Evolutionary conservation across 37 sponge, comb jelly and placozoan species (phyloP).

Genomic region (Hormiphora californensis): DNA sequence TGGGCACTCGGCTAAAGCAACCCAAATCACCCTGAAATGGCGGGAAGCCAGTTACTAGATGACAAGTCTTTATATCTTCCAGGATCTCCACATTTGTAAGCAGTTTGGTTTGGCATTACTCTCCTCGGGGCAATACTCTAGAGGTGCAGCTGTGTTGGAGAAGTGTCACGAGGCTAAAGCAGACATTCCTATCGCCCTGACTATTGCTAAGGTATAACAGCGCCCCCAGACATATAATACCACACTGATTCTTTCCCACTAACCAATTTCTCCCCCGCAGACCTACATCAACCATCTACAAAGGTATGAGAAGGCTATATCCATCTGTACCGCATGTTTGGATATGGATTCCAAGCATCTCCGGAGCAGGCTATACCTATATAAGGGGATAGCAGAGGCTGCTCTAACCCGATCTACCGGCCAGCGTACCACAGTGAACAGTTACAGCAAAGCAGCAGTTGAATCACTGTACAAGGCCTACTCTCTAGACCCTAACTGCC

Average conservation of each 20-base stretch:
- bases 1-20: no score
- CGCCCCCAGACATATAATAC: neutral
- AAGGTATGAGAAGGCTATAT: neutral
- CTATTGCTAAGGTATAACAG: neutral
- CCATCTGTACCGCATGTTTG: conserved; percentile 12
- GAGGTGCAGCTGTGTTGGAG: conserved; percentile 16
- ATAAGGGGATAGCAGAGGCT: conserved; percentile 28
- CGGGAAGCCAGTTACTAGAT: no score
- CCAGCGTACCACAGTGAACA: no score
- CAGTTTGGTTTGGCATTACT: conserved; percentile 35
- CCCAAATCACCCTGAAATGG: no score
- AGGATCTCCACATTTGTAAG: conserved; percentile 36
- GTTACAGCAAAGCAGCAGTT: neutral
- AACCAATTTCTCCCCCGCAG: neutral
- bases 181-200: neutral
- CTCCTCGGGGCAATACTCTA: neutral
- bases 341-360: neutral
- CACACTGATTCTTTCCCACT: neutral
- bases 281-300: neutral
- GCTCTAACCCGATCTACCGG: neutral
- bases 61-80: no score
- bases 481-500: neutral
- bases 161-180: neutral
- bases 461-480: neutral
- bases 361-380: conserved; percentile 1